Conservation (phyloP, 2,888 invertebrate genomes). For the Tromatobia lineatoria region DNA sequence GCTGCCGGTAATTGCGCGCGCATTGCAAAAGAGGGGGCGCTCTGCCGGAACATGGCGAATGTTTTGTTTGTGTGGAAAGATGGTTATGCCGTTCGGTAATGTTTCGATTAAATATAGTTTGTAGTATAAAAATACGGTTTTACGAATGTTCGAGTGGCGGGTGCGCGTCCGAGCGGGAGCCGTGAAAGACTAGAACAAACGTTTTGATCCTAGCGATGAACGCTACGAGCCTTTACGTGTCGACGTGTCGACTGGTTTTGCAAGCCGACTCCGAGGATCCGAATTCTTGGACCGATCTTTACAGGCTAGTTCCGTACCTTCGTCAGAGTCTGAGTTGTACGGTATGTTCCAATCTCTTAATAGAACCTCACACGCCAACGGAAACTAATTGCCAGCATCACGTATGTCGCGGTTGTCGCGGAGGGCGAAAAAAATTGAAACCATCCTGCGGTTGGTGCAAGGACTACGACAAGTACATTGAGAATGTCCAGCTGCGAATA, state of each 20-base stretch:
- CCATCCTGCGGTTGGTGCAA: constrained; percentile 95
- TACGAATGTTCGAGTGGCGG: constrained; percentile 24
- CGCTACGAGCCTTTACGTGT: constrained; percentile 93
- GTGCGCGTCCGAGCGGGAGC: constrained; percentile 16
- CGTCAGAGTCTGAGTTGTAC: constrained; percentile 95
- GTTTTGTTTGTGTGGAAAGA: constrained; percentile 81
- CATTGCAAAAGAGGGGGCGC: neutral
- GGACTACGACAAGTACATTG: constrained; percentile 93
- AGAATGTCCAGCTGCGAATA: constrained; percentile 93
- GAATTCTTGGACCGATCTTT: constrained; percentile 93
- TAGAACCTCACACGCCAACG: constrained; percentile 93
- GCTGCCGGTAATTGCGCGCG: constrained; percentile 8
- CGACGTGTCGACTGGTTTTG: constrained; percentile 93
- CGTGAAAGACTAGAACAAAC: constrained; percentile 30
- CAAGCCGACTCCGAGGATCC: constrained; percentile 91
- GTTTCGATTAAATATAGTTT: constrained; percentile 67
- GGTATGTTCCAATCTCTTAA: constrained; percentile 94
- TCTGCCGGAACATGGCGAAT: constrained; percentile 78
- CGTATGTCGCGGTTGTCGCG: constrained; percentile 94
- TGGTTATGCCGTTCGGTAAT: constrained; percentile 76
- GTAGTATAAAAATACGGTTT: constrained; percentile 4
- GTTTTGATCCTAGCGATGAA: constrained; percentile 87
- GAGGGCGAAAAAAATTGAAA: constrained; percentile 94
- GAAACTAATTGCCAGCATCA: constrained; percentile 95
- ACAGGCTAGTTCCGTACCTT: constrained; percentile 93